Percentiles rank a stretch among this genome's conserved stretches.
Evolutionary conservation across 2,797 vertebrate species (phyloP).

Genomic region (Catamblyrhynchus diadema): DNA sequence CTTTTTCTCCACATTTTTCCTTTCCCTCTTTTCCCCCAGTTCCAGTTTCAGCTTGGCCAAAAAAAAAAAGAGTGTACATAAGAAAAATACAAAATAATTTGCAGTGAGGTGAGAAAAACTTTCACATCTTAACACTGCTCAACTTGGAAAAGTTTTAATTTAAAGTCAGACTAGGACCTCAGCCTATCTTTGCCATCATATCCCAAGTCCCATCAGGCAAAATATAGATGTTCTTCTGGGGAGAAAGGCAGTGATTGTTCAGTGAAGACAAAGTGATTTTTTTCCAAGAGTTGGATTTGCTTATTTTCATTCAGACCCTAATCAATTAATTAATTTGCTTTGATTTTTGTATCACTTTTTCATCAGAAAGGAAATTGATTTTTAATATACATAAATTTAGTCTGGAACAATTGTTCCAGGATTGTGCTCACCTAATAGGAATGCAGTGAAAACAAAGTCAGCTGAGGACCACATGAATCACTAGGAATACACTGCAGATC

Average conservation of each 20-base stretch:
- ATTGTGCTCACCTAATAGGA: not conserved
- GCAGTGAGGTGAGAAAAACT: not conserved
- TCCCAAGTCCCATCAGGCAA: not conserved
- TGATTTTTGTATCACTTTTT: not conserved
- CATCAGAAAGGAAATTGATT: not conserved
- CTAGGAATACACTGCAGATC: not conserved
- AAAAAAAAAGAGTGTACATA: not conserved
- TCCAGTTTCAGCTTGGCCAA: not conserved
- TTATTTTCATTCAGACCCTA: not conserved
- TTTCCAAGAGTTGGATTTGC: not conserved
- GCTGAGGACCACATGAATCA: not conserved
- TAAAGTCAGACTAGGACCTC: not conserved
- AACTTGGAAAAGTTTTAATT: not conserved
- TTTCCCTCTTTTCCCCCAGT: not conserved
- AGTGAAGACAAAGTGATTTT: not conserved
- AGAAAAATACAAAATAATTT: not conserved
- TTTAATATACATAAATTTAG: not conserved
- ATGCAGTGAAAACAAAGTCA: not conserved
- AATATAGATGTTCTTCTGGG: not conserved
- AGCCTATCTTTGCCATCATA: not conserved
- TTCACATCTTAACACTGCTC: not conserved
- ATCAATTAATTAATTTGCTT: not conserved
- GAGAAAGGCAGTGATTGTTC: not conserved
- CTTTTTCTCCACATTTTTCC: slow-evolving; percentile 13
- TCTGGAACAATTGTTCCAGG: not conserved